phyloP scores from a whole-genome alignment of 2,113 vertebrate genomes.

The Alethe diademata region DNA sequence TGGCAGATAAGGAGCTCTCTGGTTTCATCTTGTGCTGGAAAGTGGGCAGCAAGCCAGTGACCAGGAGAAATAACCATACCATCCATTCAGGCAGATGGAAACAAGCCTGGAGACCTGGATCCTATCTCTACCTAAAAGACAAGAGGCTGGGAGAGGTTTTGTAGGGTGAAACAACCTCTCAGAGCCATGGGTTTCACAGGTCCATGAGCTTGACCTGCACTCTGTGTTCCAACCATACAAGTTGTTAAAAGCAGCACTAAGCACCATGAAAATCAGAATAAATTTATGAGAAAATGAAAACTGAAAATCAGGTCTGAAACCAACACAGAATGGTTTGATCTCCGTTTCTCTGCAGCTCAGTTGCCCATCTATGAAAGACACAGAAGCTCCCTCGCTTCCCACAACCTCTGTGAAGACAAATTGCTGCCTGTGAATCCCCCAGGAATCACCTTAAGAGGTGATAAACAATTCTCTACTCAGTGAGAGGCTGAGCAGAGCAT shows the following conservation, averaged over 20 bases:
- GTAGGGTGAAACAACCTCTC: not conserved
- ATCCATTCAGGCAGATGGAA: not conserved
- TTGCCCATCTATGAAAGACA: not conserved
- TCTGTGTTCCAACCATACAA: rapidly evolving
- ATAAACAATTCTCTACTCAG: not conserved
- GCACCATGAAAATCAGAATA: not conserved
- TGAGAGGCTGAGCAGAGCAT: not conserved
- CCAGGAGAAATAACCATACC: not conserved
- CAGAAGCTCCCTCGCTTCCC: not conserved
- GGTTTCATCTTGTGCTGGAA: not conserved
- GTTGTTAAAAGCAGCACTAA: not conserved
- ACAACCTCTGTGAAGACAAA: not conserved
- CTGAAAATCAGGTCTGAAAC: not conserved
- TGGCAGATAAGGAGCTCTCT: not conserved
- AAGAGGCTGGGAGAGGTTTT: not conserved
- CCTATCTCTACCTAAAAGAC: not conserved
- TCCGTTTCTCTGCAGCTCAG: not conserved
- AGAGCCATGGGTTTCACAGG: not conserved
- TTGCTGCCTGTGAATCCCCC: not conserved
- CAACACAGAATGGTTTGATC: not conserved
- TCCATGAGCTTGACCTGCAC: not conserved
- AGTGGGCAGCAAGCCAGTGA: not conserved
- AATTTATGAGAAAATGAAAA: not conserved
- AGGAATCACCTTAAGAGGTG: not conserved
- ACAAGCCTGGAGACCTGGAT: not conserved